phyloP scores from a whole-genome alignment of 2,888 invertebrate genomes.

The Agrochola lychnidis region DNA sequence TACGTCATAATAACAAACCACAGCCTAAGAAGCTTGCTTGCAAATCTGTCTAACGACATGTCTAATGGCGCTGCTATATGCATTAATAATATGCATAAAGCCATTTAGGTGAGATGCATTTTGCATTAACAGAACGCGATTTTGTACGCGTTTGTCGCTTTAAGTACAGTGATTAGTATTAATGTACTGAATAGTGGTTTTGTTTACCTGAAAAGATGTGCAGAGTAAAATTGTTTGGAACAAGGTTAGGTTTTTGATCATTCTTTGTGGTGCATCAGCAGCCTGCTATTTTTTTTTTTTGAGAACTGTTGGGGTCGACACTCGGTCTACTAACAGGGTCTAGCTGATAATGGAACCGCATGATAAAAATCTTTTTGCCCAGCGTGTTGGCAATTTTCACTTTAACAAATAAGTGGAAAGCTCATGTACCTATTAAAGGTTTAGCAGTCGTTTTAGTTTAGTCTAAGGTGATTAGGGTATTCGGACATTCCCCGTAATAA shows the following conservation, averaged over 20 bases:
- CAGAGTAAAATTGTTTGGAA: background rate
- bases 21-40: conserved; percentile 25
- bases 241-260: background rate
- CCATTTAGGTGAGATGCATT: conserved; percentile 46
- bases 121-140: conserved; percentile 43
- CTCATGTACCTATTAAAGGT: background rate
- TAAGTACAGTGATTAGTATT: conserved; percentile 32
- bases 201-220: background rate
- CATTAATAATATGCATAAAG: conserved; percentile 53
- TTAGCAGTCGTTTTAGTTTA: background rate
- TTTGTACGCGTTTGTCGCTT: conserved; percentile 26
- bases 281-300: too few relatives aligned
- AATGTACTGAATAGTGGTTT: conserved; percentile 7
- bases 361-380: background rate
- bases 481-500: background rate
- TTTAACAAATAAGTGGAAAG: background rate
- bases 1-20: background rate
- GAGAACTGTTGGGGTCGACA: too few relatives aligned
- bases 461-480: background rate
- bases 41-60: conserved; percentile 26
- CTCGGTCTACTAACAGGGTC: background rate
- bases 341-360: background rate
- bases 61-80: conserved; percentile 23
- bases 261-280: background rate
- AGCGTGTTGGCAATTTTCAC: background rate